Conservation (phyloP, 2,113 vertebrate species). For the Synchiropus splendidus region DNA sequence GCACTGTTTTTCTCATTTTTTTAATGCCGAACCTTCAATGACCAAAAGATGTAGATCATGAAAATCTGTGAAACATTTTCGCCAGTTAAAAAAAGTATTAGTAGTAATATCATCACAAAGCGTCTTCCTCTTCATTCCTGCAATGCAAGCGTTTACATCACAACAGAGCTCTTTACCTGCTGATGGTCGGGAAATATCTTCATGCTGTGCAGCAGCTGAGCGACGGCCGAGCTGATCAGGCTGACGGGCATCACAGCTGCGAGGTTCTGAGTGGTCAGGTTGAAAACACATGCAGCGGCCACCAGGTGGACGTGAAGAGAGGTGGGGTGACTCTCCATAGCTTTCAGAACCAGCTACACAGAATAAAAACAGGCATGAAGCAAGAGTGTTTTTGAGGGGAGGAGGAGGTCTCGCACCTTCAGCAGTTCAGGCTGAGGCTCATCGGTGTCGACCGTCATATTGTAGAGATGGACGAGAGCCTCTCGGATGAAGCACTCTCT, state of each 20-base stretch:
- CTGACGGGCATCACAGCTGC: slow-evolving; percentile 76
- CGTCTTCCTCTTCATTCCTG: too few relatives aligned
- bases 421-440: slow-evolving; percentile 83
- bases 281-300: slow-evolving; percentile 87
- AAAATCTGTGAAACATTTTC: too few relatives aligned
- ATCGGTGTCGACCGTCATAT: slow-evolving; percentile 77
- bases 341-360: slow-evolving; percentile 76
- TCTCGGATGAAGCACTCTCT: slow-evolving; percentile 84
- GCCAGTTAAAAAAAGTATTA: too few relatives aligned
- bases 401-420: slow-evolving; percentile 58
- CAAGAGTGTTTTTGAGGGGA: too few relatives aligned
- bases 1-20: too few relatives aligned
- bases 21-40: too few relatives aligned
- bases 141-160: too few relatives aligned
- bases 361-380: too few relatives aligned
- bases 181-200: slow-evolving; percentile 83
- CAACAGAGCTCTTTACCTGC: slow-evolving; percentile 44
- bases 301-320: slow-evolving; percentile 81
- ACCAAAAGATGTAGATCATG: too few relatives aligned
- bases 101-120: too few relatives aligned
- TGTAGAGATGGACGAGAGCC: slow-evolving; percentile 86
- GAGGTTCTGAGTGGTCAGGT: slow-evolving; percentile 81
- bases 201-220: slow-evolving; percentile 83
- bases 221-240: slow-evolving; percentile 75
- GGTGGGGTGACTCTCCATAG: slow-evolving; percentile 81